Evolutionary conservation across 2,113 vertebrate species (phyloP).

Genomic region (Vimba vimba): DNA sequence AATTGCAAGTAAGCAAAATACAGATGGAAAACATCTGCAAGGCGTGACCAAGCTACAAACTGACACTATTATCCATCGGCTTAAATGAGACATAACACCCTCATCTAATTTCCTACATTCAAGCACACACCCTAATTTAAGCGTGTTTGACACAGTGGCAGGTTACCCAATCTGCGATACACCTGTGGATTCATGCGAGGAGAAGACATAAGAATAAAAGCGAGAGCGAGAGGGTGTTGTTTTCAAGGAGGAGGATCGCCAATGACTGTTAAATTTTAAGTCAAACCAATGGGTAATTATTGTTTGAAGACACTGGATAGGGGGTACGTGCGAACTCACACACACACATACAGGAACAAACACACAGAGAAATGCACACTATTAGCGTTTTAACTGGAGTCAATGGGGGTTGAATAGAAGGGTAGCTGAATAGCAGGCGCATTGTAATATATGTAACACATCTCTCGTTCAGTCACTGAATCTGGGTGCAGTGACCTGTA

Average conservation of each 20-base stretch:
- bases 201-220: conserved; percentile 9
- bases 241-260: background rate
- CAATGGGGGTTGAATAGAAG: conserved; percentile 32
- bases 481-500: conserved; percentile 34
- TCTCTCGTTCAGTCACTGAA: conserved; percentile 29
- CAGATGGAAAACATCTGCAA: conserved; percentile 19
- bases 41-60: conserved; percentile 10
- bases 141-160: conserved; percentile 3
- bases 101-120: conserved; percentile 34
- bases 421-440: conserved; percentile 51
- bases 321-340: conserved; percentile 1
- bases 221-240: conserved; percentile 1
- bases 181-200: conserved; percentile 22
- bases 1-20: background rate
- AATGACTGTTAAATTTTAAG: conserved; percentile 6
- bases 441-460: conserved; percentile 50
- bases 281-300: conserved; percentile 20
- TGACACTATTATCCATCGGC: conserved; percentile 10
- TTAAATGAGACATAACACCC: background rate
- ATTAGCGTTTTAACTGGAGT: conserved; percentile 32
- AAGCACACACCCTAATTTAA: conserved; percentile 37
- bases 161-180: conserved; percentile 28
- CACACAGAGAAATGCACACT: conserved; percentile 7
- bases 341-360: background rate
- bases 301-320: conserved; percentile 28